Evolutionary conservation across 2,113 vertebrate genomes (phyloP), one percentile per base, ranked within the genome.

Genomic region (Rhinolophus sinicus): DNA sequence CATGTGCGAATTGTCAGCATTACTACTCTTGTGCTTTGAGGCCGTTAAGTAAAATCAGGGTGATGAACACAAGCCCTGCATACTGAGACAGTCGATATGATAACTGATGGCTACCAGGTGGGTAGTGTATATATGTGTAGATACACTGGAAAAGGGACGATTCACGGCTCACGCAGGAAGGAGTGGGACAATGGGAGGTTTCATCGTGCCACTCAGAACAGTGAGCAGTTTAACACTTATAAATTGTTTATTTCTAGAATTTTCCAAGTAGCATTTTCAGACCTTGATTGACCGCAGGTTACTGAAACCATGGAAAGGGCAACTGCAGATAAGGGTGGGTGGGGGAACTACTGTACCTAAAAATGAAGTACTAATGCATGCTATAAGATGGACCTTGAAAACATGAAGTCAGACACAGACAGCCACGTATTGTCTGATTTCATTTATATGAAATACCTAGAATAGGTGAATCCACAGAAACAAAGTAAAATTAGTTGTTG

Each of bases 401-500:
- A 14, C 21, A 44, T 35, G n/a, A 67, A 75, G 30, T 56, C 54
- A 88, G 28, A 76, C 44, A 54, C 40, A 52, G 8, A 70, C 26
- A 52, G 40, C 54, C 52, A 16, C 24, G 22, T 60, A 12, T 4
- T 77, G 0, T 87, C 12, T 86, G 58, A 76, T 54, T 70, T 52
- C 40, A 33, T 1, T 38, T 92, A 47, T n/a, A 21, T 47, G 24
- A 38, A 88, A 47, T 84, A 44, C 38, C 24, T 84, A 50, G 35
- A 92, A 8, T 13, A 83, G 30, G 24, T 28, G 50, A 33, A 88
- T 47, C 54, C n/a, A 30, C 38, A 16, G 56, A 82, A 81, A 60
- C 26, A n/a, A 64, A 88, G 35, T 92, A 87, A 44, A 89, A 52
- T 90, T 38, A 64, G 35, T 89, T 58, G 30, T 97, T 77, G 15